Evolutionary conservation across 2,113 vertebrate genomes (phyloP).

Genomic region (Tetraodon nigroviridis): DNA sequence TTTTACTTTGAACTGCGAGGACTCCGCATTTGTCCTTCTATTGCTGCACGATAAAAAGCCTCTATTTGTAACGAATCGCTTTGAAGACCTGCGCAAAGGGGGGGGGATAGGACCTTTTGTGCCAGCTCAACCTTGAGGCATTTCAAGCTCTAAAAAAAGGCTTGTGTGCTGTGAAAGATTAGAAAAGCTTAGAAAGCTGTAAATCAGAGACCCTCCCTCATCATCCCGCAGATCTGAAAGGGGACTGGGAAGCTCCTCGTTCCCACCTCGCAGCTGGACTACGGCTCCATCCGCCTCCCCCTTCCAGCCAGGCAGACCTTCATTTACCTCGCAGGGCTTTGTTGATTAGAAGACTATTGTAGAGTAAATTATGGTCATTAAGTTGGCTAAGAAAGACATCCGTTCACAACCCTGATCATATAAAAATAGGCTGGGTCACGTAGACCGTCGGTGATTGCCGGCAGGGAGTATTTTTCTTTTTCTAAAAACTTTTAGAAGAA

Average conservation of each 20-base stretch:
- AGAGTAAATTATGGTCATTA: conserved; percentile 32
- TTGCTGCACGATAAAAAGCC: conserved; percentile 33
- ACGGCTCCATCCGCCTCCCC: background rate
- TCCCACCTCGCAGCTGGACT: background rate
- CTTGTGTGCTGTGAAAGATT: conserved; percentile 4
- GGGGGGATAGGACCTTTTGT: background rate
- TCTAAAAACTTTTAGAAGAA: too few relatives aligned
- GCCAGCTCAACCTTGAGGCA: background rate
- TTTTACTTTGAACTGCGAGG: conserved; percentile 19
- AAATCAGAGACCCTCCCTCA: conserved; percentile 2
- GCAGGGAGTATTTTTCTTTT: too few relatives aligned
- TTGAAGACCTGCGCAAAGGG: background rate
- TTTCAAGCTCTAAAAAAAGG: conserved; percentile 1
- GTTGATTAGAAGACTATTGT: conserved; percentile 19
- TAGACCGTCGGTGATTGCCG: too few relatives aligned
- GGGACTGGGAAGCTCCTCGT: conserved; percentile 15
- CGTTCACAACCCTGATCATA: conserved; percentile 16
- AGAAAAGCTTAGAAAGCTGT: conserved; percentile 6
- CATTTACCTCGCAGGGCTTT: conserved; percentile 4
- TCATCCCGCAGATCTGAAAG: conserved; percentile 6
- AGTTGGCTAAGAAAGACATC: conserved; percentile 14
- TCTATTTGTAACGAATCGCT: conserved; percentile 9
- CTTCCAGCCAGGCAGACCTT: conserved; percentile 18
- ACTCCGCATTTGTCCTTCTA: conserved; percentile 19
- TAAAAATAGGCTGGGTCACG: conserved; percentile 4